These are phyloP conservation scores for Dicyrtoma fusca DNA, from an alignment of 2,888 invertebrate genomes.

Conservation along the genomic window DNA sequence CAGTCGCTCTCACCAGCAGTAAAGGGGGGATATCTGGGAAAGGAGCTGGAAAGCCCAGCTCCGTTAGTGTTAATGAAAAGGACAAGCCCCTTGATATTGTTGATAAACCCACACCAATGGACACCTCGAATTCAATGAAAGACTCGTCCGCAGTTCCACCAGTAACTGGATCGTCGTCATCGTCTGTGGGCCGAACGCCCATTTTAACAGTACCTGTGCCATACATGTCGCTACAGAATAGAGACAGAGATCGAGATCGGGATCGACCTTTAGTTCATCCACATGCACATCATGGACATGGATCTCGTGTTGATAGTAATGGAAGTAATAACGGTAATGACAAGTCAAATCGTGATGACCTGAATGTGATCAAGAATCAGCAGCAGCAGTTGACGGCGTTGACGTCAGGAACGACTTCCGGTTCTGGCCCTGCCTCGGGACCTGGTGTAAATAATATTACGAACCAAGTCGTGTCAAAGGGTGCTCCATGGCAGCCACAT, in stretches of 20 bases:
- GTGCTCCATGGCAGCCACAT: constrained; percentile 57
- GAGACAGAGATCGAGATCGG: too few species aligned
- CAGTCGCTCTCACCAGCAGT: neutral
- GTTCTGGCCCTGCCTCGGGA: neutral
- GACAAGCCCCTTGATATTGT: neutral
- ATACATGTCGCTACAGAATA: constrained; percentile 51
- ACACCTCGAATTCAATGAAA: neutral
- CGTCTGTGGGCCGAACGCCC: constrained; percentile 43
- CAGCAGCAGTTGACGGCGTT: neutral
- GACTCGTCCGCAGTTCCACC: neutral
- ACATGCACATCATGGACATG: constrained; percentile 37
- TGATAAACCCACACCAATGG: too few species aligned
- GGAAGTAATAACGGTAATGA: constrained; percentile 12
- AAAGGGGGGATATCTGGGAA: neutral
- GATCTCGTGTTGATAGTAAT: neutral
- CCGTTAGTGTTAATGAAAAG: neutral
- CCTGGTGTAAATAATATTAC: neutral
- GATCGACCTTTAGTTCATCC: constrained; percentile 48
- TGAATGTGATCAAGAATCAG: constrained; percentile 46
- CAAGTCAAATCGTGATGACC: constrained; percentile 35
- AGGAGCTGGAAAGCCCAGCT: neutral
- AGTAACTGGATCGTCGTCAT: constrained; percentile 8
- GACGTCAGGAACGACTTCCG: neutral
- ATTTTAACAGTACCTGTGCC: constrained; percentile 57
- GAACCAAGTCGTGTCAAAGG: constrained; percentile 36